A percentile compares a stretch with the other conserved stretches of the same genome.
These are phyloP conservation scores for Alligator mississippiensis DNA, from an alignment of 2,113 vertebrate genomes.

Conservation along the genomic window DNA sequence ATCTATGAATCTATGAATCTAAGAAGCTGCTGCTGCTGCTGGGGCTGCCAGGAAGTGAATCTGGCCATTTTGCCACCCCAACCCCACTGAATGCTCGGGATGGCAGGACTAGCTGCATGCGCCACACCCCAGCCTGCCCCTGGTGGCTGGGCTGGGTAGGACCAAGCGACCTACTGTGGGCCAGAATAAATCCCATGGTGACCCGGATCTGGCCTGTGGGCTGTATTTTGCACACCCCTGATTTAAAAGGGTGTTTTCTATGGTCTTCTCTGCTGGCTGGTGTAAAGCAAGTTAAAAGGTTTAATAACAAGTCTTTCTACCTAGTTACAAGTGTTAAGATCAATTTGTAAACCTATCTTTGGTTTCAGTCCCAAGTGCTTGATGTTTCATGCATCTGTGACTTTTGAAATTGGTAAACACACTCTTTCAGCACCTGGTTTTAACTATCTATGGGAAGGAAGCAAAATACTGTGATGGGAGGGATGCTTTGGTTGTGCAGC, in stretches of 20 bases:
- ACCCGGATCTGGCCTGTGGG: too few relatives aligned
- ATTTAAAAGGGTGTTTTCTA: neutral
- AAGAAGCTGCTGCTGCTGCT: too few relatives aligned
- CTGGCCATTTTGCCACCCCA: neutral
- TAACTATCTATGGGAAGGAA: neutral
- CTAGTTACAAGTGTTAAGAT: neutral
- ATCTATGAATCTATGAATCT: too few relatives aligned
- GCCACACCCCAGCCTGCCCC: too few relatives aligned
- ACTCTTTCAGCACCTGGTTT: neutral
- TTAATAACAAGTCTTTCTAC: neutral
- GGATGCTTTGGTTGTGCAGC: neutral
- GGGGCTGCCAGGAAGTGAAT: too few relatives aligned
- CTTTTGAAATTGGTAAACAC: neutral
- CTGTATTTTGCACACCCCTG: neutral
- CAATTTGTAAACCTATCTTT: neutral
- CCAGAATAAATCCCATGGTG: too few relatives aligned
- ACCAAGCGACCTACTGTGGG: too few relatives aligned
- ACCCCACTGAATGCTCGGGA: rapidly evolving
- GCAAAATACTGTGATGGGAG: neutral
- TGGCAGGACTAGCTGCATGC: too few relatives aligned
- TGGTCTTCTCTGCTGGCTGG: neutral
- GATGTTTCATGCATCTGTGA: neutral
- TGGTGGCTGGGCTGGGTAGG: too few relatives aligned
- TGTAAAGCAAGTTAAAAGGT: neutral
- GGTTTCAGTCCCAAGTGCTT: neutral